Conservation (phyloP, 2,113 vertebrate species). For the Nesogale talazaci region DNA sequence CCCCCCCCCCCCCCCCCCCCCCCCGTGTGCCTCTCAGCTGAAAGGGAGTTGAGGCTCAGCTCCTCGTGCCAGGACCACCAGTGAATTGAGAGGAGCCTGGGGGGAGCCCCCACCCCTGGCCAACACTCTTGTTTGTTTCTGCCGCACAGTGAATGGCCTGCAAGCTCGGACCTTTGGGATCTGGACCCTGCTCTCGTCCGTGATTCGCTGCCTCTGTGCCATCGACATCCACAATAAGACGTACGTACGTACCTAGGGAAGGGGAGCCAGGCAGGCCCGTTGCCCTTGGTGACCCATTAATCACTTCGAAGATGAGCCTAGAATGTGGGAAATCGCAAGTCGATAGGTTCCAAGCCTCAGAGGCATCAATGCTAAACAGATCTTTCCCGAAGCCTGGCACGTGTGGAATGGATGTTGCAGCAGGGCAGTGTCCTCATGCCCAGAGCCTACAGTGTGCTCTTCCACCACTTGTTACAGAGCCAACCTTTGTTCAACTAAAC, state of each 20-base stretch:
- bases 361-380: background rate
- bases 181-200: conserved; percentile 96
- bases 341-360: background rate
- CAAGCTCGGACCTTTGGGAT: conserved; percentile 97
- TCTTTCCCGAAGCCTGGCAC: conserved; percentile 4
- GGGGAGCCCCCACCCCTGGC: background rate
- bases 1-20: background rate
- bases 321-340: background rate
- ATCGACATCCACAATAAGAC: conserved; percentile 96
- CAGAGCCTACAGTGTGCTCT: background rate
- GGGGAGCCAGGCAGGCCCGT: background rate
- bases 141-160: conserved; percentile 93
- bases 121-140: conserved; percentile 45
- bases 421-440: background rate
- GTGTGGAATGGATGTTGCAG: background rate
- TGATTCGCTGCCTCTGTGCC: conserved; percentile 95
- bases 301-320: background rate
- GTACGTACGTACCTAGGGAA: conserved; percentile 86
- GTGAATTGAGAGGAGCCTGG: background rate
- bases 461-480: background rate
- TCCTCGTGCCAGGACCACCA: background rate
- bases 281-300: background rate
- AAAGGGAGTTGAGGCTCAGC: background rate
- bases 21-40: background rate
- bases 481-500: background rate